A percentile compares a stretch with the other conserved stretches of the same genome.
These are phyloP conservation scores for Sorex maritimensis DNA, from an alignment of 2,797 vertebrate species.

Conservation along the genomic window DNA sequence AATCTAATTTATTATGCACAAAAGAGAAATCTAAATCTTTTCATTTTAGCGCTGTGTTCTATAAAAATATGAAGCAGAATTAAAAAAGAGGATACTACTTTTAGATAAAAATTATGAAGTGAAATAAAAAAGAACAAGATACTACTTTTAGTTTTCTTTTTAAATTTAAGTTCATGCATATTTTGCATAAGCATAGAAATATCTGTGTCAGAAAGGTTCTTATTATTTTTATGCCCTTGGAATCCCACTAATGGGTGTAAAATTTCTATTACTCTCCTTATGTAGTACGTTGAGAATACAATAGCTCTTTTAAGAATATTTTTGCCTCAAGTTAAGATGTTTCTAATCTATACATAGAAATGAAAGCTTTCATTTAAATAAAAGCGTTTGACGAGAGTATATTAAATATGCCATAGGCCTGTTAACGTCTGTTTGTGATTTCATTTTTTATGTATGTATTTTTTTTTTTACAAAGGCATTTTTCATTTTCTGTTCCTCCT, in stretches of 20 bases:
- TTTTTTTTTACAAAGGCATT: slow-evolving; percentile 83
- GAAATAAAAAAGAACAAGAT: slow-evolving; percentile 76
- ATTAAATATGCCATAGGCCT: slow-evolving; percentile 40
- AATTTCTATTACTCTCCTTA: slow-evolving; percentile 62
- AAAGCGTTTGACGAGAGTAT: slow-evolving; percentile 51
- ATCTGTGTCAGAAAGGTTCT: slow-evolving; percentile 75
- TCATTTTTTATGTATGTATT: slow-evolving; percentile 71
- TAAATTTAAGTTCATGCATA: slow-evolving; percentile 65
- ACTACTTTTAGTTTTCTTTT: slow-evolving; percentile 77
- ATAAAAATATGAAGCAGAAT: slow-evolving; percentile 72
- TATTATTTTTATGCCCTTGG: slow-evolving; percentile 72
- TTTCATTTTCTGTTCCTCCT: slow-evolving; percentile 83
- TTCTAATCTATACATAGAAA: slow-evolving; percentile 21
- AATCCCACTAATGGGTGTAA: slow-evolving; percentile 73
- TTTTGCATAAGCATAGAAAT: slow-evolving; percentile 73
- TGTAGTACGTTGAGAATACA: slow-evolving; percentile 65
- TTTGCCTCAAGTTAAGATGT: slow-evolving; percentile 40
- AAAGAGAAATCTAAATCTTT: slow-evolving; percentile 78
- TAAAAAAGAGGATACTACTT: slow-evolving; percentile 57
- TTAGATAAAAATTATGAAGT: slow-evolving; percentile 73
- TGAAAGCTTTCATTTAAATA: slow-evolving; percentile 49
- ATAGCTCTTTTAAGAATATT: slow-evolving; percentile 48
- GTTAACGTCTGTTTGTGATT: slow-evolving; percentile 71
- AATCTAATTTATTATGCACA: slow-evolving; percentile 68
- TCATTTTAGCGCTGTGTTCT: slow-evolving; percentile 70